These are phyloP conservation scores for Andrena chrysosceles DNA, from an alignment of 2,888 invertebrate genomes.

Conservation along the genomic window DNA sequence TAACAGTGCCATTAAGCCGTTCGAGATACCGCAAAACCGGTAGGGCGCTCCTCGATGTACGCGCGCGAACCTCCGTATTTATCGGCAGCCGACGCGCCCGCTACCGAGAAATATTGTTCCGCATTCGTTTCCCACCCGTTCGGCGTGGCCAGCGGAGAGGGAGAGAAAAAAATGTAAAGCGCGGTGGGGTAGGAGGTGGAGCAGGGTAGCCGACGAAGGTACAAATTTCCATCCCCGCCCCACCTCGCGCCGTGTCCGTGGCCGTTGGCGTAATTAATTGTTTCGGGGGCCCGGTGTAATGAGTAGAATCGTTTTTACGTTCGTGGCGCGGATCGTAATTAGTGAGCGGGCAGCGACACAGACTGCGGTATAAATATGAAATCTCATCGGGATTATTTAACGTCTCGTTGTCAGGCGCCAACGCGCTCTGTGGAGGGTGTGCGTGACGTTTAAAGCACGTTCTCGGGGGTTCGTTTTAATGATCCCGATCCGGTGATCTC, in stretches of 20 bases:
- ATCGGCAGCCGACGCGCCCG: constrained; percentile 72
- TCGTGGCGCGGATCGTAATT: constrained; percentile 36
- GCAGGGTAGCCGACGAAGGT: not conserved
- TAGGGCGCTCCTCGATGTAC: constrained; percentile 64
- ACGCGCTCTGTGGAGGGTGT: too few species aligned
- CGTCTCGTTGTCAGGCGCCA: constrained; percentile 12
- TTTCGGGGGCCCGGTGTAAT: constrained; percentile 37
- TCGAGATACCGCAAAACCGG: constrained; percentile 77
- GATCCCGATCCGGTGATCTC: constrained; percentile 33
- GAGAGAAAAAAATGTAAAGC: constrained; percentile 8
- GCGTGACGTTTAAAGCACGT: constrained; percentile 10
- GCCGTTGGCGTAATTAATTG: constrained; percentile 48
- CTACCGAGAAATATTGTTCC: constrained; percentile 69
- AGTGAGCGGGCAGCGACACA: constrained; percentile 12
- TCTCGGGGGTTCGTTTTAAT: constrained; percentile 25
- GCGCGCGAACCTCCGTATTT: constrained; percentile 75
- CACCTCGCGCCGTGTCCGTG: not conserved
- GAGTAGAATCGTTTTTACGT: constrained; percentile 50
- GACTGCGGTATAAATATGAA: constrained; percentile 32
- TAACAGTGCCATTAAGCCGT: constrained; percentile 79
- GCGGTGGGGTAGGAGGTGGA: constrained; percentile 1
- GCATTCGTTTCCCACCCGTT: constrained; percentile 62
- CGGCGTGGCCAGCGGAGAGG: constrained; percentile 35
- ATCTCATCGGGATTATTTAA: constrained; percentile 47
- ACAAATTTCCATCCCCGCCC: constrained; percentile 30